Percentiles rank a stretch among this genome's conserved stretches.
These are phyloP conservation scores for Remorina albescens DNA, from an alignment of 2,797 vertebrate genomes.

Conservation along the genomic window DNA sequence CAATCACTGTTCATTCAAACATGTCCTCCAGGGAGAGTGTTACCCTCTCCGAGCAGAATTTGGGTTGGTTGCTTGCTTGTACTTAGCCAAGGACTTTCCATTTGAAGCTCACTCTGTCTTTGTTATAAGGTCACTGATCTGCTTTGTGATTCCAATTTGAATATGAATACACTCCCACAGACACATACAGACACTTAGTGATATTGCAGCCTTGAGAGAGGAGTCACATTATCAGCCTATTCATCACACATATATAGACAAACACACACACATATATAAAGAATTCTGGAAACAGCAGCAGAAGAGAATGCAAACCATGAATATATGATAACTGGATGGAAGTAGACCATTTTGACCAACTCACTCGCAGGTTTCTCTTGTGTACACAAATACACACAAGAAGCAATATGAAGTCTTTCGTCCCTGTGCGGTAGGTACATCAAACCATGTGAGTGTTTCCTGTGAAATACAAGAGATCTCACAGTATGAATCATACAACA, in stretches of 20 bases:
- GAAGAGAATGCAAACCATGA: constrained; percentile 25
- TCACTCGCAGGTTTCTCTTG: neutral
- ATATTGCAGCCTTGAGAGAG: constrained; percentile 39
- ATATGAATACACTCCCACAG: neutral
- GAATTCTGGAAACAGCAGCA: neutral
- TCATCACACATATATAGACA: constrained; percentile 41
- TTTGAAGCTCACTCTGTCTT: constrained; percentile 51
- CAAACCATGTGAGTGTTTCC: constrained; percentile 42
- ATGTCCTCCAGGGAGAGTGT: constrained; percentile 21
- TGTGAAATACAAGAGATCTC: constrained; percentile 70
- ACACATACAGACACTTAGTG: constrained; percentile 8
- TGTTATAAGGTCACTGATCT: constrained; percentile 55
- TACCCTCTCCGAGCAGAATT: constrained; percentile 12
- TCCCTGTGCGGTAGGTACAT: constrained; percentile 30
- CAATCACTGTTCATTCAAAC: constrained; percentile 46
- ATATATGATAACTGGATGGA: constrained; percentile 21
- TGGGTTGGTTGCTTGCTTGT: constrained; percentile 5
- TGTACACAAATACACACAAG: neutral
- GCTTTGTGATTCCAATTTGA: constrained; percentile 30
- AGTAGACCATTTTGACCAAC: neutral
- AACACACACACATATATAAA: too few species aligned
- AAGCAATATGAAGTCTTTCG: constrained; percentile 13
- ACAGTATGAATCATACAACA: constrained; percentile 61
- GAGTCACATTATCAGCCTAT: constrained; percentile 46
- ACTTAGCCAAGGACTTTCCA: constrained; percentile 30